These are phyloP conservation scores for Apodemus agrarius DNA, from an alignment of 2,797 vertebrate species.

Conservation along the genomic window DNA sequence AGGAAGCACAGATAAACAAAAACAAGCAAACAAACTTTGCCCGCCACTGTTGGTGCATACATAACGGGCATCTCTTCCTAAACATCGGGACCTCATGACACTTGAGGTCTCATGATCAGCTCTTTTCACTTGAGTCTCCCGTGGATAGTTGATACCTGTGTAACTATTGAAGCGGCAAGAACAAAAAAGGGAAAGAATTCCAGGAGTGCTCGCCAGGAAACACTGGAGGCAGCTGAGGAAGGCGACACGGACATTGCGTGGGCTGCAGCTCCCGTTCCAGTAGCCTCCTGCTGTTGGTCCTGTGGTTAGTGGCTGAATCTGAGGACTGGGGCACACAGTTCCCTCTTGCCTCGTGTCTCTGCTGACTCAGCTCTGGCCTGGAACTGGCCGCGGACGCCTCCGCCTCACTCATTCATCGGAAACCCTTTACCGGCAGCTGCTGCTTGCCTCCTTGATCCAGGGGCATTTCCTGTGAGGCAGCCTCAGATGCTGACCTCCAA, in stretches of 20 bases:
- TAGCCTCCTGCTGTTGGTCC: not conserved
- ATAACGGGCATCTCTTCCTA: not conserved
- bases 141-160: not conserved
- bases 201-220: not conserved
- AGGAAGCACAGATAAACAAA: not conserved
- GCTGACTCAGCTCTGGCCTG: constrained; percentile 53
- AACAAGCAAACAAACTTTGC: not conserved
- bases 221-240: not conserved
- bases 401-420: constrained; percentile 2
- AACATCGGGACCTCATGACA: not conserved
- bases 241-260: not conserved
- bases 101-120: constrained; percentile 17
- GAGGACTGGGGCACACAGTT: not conserved
- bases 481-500: not conserved
- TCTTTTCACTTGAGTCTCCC: not conserved
- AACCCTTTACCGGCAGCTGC: not conserved
- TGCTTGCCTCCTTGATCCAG: not conserved
- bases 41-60: not conserved
- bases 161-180: not conserved
- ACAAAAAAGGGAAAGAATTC: not conserved
- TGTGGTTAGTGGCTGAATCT: not conserved
- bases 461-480: not conserved
- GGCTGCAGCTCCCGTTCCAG: not conserved
- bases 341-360: not conserved
- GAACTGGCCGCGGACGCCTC: constrained; percentile 6